Conservation (phyloP, 2,113 vertebrate species). For the Carassius carassius region DNA sequence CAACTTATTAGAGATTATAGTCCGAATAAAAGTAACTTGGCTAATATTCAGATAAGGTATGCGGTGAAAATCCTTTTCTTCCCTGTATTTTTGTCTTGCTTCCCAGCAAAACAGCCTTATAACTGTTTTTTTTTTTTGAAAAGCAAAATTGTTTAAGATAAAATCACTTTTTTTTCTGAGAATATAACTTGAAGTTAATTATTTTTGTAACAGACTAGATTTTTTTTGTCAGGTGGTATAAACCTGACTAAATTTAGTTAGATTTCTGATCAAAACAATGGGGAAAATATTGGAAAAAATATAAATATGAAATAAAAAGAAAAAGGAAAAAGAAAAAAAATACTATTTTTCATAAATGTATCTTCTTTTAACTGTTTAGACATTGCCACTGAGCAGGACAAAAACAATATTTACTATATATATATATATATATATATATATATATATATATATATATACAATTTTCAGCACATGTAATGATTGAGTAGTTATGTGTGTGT, state of each 20-base stretch:
- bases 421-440: too few relatives aligned
- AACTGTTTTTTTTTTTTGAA: too few relatives aligned
- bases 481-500: slow-evolving; percentile 20
- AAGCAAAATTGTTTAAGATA: neutral
- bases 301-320: neutral
- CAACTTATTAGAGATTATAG: slow-evolving; percentile 8
- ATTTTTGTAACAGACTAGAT: neutral
- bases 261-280: neutral
- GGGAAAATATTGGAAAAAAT: neutral
- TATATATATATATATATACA: too few relatives aligned
- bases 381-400: neutral
- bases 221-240: neutral
- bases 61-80: neutral
- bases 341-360: neutral
- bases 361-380: neutral
- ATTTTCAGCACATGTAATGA: neutral
- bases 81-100: neutral
- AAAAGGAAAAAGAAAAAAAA: neutral
- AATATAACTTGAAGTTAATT: neutral
- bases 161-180: neutral
- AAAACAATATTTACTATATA: neutral
- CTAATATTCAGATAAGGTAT: neutral
- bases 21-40: slow-evolving; percentile 5
- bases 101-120: neutral
- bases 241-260: neutral